Evolutionary conservation across 2,888 invertebrate genomes (phyloP).

Genomic region (Plagodis dolabraria): DNA sequence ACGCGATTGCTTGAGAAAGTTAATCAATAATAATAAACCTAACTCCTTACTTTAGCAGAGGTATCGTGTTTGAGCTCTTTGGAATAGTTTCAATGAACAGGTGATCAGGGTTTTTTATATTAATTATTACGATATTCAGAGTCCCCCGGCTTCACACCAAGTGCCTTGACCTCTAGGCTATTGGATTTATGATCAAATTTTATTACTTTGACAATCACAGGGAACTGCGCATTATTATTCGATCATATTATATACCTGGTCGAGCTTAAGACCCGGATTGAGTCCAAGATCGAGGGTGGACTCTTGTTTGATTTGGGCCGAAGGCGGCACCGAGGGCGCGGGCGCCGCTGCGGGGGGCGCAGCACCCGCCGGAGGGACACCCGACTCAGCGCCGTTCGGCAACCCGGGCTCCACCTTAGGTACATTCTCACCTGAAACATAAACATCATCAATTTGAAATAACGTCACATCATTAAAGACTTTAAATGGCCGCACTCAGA

Average conservation of each 20-base stretch:
- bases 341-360: conserved; percentile 44
- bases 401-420: conserved; percentile 81
- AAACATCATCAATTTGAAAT: background rate
- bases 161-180: no score
- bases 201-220: background rate
- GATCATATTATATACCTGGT: conserved; percentile 86
- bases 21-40: background rate
- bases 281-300: conserved; percentile 69
- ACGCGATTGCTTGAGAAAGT: no score
- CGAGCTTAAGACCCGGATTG: conserved; percentile 93
- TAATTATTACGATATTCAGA: no score
- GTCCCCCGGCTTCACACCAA: no score
- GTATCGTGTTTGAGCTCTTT: background rate
- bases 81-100: no score
- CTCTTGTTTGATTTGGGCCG: conserved; percentile 61
- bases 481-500: no score
- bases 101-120: no score
- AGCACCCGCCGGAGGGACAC: conserved; percentile 52
- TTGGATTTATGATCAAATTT: no score
- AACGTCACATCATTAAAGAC: no score
- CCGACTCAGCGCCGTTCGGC: conserved; percentile 77
- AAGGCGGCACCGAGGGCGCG: conserved; percentile 42
- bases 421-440: conserved; percentile 68
- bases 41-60: background rate
- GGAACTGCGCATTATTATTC: background rate